Conservation (phyloP, 2,888 invertebrate genomes). For the Lithophane ornitopus region DNA sequence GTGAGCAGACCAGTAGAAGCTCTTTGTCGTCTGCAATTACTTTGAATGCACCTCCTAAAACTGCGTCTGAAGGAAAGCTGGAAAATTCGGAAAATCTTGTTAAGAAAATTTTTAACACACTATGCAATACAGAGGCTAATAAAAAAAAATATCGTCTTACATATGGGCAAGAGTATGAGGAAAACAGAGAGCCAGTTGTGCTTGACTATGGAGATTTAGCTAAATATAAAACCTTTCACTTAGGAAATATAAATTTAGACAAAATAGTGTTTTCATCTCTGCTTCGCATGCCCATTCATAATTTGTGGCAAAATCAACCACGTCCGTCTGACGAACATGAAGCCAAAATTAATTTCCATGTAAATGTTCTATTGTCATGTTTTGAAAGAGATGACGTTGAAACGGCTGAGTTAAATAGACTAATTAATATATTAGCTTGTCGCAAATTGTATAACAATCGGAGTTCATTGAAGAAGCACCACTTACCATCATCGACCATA, state of each 20-base stretch:
- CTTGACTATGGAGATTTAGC: conserved; percentile 82
- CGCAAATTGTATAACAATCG: conserved; percentile 85
- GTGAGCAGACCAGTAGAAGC: conserved; percentile 67
- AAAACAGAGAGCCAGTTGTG: conserved; percentile 79
- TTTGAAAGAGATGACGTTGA: conserved; percentile 84
- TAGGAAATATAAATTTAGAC: conserved; percentile 82
- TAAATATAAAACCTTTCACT: conserved; percentile 82
- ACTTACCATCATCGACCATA: conserved; percentile 74
- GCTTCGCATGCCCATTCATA: conserved; percentile 80
- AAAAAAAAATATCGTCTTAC: conserved; percentile 82
- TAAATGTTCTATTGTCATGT: conserved; percentile 83
- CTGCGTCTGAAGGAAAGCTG: conserved; percentile 65
- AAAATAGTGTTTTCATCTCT: conserved; percentile 78
- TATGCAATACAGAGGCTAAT: conserved; percentile 76
- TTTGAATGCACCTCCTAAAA: conserved; percentile 61
- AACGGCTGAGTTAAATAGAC: conserved; percentile 80
- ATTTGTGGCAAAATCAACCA: conserved; percentile 77
- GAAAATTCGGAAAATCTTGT: conserved; percentile 78
- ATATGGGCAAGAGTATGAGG: conserved; percentile 84
- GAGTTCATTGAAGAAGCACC: conserved; percentile 81
- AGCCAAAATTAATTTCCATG: conserved; percentile 84
- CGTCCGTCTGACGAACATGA: conserved; percentile 74
- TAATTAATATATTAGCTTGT: conserved; percentile 83
- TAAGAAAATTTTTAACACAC: conserved; percentile 77
- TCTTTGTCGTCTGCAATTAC: conserved; percentile 71